Evolutionary conservation across 2,797 vertebrate genomes (phyloP), one percentile per base, ranked within the genome.

Genomic region (Morus bassanus): DNA sequence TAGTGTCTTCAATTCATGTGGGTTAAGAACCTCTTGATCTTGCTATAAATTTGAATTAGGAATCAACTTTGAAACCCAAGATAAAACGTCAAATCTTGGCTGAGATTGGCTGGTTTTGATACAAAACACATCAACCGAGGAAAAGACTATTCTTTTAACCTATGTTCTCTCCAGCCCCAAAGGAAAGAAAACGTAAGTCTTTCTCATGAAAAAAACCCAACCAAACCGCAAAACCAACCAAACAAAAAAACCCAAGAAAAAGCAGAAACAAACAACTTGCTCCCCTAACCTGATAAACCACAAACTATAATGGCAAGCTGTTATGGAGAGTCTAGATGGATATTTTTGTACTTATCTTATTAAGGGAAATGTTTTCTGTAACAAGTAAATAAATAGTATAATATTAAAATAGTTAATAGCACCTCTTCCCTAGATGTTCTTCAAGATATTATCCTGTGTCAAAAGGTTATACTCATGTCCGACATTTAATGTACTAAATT

Each of bases 341-440:
- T 59, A 21, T 54, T 75, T 85, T 70, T 68, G 59, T 6, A 76
- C 76, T 79, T 69, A 11, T 57, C 45, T 83, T 76, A 75, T 33
- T 45, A 73, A 65, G 28, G 25, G 8, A 85, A 88, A 46, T 72
- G 18, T 92, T 78, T 80, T 56, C 24, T 69, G 22, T 76, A 60
- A 68, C 18, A 82, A 17, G 2, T n/a, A n/a, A n/a, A n/a, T 72
- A 25, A 23, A 39, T 22, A 48, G 5, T 75, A 73, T 61, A 88
- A 59, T 33, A 94, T 72, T 89, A 85, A 89, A 91, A 67, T 82
- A 88, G 85, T 79, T 75, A 6, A 56, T 85, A 78, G 63, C 4
- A 16, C 10, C n/a, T 84, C 10, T 86, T 57, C 7, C 31, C 18
- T 83, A 83, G 91, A 69, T 88, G 5, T 57, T 95, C 54, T 69